Conservation (phyloP, 2,888 invertebrate species). For the Volucella bombylans region DNA sequence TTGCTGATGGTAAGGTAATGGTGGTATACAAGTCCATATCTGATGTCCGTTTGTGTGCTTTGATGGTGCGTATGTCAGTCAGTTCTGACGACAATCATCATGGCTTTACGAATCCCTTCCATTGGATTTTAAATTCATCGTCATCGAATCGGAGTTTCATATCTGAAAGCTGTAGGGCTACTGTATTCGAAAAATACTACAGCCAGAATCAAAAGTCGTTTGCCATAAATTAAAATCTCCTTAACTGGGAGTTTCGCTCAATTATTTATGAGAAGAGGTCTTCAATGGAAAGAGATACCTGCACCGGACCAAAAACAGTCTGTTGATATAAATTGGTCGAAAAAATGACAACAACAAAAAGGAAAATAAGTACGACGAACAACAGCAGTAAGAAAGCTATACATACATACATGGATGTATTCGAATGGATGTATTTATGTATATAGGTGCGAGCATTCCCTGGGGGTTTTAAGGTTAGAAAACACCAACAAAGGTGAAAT, state of each 20-base stretch:
- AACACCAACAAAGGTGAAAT: constrained; percentile 52
- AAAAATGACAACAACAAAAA: not conserved
- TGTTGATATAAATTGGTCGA: constrained; percentile 3
- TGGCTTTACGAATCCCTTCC: constrained; percentile 19
- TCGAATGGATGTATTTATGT: too few species aligned
- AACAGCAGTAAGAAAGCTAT: constrained; percentile 1
- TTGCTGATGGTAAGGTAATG: not conserved
- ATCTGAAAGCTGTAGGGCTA: not conserved
- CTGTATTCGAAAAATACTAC: not conserved
- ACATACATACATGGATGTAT: too few species aligned
- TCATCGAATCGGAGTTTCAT: constrained; percentile 4
- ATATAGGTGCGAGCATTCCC: constrained; percentile 26
- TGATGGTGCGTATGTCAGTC: constrained; percentile 9
- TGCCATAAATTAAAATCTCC: constrained; percentile 81
- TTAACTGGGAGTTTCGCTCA: constrained; percentile 78
- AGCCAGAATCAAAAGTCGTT: constrained; percentile 47
- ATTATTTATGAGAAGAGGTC: constrained; percentile 59
- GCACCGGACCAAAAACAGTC: constrained; percentile 4
- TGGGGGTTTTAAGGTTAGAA: constrained; percentile 48
- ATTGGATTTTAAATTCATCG: constrained; percentile 38
- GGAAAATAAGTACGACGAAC: constrained; percentile 3
- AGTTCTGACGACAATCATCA: constrained; percentile 36
- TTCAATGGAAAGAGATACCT: not conserved
- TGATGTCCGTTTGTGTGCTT: constrained; percentile 22
- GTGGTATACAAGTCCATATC: constrained; percentile 12